phyloP scores from a whole-genome alignment of 2,888 invertebrate genomes.

The Ptilodon capucinus region DNA sequence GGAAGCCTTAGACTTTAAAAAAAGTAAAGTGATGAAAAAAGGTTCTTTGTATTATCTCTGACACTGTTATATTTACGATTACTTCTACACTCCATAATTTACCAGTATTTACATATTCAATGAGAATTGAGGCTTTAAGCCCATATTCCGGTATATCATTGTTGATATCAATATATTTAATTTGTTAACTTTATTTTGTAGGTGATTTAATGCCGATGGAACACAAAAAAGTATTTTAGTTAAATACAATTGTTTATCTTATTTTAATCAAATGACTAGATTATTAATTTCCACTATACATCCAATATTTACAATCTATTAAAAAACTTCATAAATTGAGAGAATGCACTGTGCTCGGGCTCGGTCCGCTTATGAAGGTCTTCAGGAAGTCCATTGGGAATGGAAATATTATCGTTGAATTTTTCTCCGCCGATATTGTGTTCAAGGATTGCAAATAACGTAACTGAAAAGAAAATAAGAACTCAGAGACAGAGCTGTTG shows the following conservation, averaged over 20 bases:
- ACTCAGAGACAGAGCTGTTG: background rate
- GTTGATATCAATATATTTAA: too few species aligned
- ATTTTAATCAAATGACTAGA: constrained; percentile 19
- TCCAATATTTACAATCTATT: background rate
- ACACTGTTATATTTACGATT: too few species aligned
- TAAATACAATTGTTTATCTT: background rate
- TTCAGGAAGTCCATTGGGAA: constrained; percentile 91
- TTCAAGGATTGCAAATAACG: constrained; percentile 95
- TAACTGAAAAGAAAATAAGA: constrained; percentile 75
- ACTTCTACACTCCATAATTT: too few species aligned
- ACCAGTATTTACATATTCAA: too few species aligned
- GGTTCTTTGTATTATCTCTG: too few species aligned
- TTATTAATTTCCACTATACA: constrained; percentile 1
- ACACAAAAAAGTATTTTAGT: too few species aligned
- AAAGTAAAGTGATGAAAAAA: too few species aligned
- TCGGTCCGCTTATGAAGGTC: constrained; percentile 63
- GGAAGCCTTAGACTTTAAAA: too few species aligned
- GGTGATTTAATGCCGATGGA: too few species aligned
- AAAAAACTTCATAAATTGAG: constrained; percentile 21
- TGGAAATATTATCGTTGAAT: constrained; percentile 97
- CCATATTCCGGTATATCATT: too few species aligned
- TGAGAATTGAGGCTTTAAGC: too few species aligned
- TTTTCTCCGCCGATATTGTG: constrained; percentile 96
- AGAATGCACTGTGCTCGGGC: constrained; percentile 42
- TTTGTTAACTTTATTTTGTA: too few species aligned